These are phyloP conservation scores for Drosophila hamatofila DNA, from an alignment of 2,888 invertebrate species.

Conservation along the genomic window DNA sequence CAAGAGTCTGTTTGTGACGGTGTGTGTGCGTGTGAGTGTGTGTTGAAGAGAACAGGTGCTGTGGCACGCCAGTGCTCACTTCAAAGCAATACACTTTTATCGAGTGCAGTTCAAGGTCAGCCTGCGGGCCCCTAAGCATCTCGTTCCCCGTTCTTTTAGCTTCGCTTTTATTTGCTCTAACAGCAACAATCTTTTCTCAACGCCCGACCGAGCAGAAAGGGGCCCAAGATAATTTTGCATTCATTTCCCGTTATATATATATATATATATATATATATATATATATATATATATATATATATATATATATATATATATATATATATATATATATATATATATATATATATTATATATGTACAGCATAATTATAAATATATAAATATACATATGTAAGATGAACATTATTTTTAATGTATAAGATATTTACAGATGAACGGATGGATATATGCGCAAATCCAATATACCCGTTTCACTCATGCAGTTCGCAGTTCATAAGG, in stretches of 20 bases:
- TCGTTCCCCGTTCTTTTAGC: not conserved
- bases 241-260: conserved; percentile 48
- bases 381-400: not conserved
- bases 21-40: not conserved
- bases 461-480: not conserved
- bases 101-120: conserved; percentile 55
- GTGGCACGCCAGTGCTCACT: conserved; percentile 38
- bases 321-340: not conserved
- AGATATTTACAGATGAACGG: not conserved
- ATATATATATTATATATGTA: no score
- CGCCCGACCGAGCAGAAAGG: conserved; percentile 3
- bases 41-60: conserved; percentile 29
- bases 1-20: not conserved
- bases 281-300: not conserved
- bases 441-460: not conserved
- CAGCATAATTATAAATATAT: not conserved
- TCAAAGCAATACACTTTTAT: conserved; percentile 25
- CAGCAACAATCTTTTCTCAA: conserved; percentile 12
- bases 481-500: no score
- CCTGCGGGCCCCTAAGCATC: conserved; percentile 11
- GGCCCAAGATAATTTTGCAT: conserved; percentile 66
- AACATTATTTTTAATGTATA: not conserved
- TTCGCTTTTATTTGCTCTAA: conserved; percentile 18
- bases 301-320: not conserved
- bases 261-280: no score